phyloP scores from a whole-genome alignment of 2,888 invertebrate species.

The Neoaliturus tenellus region DNA sequence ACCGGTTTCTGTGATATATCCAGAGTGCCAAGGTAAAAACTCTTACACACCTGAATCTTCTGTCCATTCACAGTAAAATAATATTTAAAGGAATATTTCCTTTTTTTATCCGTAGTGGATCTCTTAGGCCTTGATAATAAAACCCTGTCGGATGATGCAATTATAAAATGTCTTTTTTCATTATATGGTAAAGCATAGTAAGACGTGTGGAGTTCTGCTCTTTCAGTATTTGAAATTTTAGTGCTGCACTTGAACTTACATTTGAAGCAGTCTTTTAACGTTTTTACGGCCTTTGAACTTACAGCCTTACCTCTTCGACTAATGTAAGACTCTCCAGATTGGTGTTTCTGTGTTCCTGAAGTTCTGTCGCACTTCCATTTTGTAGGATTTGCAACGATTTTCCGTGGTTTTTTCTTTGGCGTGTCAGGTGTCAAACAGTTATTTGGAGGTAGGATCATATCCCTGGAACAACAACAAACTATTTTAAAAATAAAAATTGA shows the following conservation, averaged over 20 bases:
- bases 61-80: constrained; percentile 24
- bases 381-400: constrained; percentile 4
- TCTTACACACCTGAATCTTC: constrained; percentile 10
- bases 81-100: constrained; percentile 36
- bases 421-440: constrained; percentile 19
- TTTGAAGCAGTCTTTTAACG: constrained; percentile 21
- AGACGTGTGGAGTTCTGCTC: constrained; percentile 36
- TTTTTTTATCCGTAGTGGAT: constrained; percentile 45
- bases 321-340: constrained; percentile 15
- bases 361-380: constrained; percentile 3
- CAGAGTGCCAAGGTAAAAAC: constrained; percentile 31
- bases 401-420: constrained; percentile 23
- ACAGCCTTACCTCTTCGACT: constrained; percentile 18
- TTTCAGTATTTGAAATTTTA: constrained; percentile 35
- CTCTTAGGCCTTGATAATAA: constrained; percentile 18
- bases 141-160: constrained; percentile 41
- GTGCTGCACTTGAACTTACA: constrained; percentile 19
- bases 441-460: constrained; percentile 22
- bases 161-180: constrained; percentile 36
- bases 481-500: constrained; percentile 15
- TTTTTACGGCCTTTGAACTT: constrained; percentile 21
- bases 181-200: constrained; percentile 33
- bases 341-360: constrained; percentile 20
- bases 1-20: constrained; percentile 42
- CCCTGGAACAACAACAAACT: constrained; percentile 12